phyloP scores from a whole-genome alignment of 2,113 vertebrate genomes.

The Vimba vimba region DNA sequence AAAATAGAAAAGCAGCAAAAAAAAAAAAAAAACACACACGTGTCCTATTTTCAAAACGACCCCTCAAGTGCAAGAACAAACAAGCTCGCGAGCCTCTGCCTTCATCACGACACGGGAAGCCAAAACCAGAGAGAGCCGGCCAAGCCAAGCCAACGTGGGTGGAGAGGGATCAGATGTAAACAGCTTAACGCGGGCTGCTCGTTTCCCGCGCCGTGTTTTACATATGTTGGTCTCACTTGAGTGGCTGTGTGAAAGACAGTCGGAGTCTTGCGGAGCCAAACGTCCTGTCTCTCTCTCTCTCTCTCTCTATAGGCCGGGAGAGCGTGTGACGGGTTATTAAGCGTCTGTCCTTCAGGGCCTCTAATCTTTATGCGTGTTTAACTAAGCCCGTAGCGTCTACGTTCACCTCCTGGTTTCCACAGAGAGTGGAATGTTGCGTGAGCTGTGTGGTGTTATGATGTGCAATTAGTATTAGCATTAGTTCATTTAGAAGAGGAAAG shows the following conservation, averaged over 20 bases:
- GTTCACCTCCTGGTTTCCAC: slow-evolving; percentile 60
- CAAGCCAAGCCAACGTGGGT: slow-evolving; percentile 29
- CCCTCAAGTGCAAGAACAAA: background rate
- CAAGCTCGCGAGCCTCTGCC: background rate
- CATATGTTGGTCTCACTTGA: slow-evolving; percentile 74
- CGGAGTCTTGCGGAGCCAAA: slow-evolving; percentile 34
- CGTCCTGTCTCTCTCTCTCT: background rate
- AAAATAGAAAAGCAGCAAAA: background rate
- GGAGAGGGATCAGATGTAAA: slow-evolving; percentile 37
- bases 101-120: slow-evolving; percentile 25
- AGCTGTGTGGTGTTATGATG: background rate
- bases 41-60: slow-evolving; percentile 19
- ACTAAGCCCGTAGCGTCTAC: slow-evolving; percentile 66
- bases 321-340: slow-evolving; percentile 37
- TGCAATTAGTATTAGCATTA: no score
- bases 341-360: slow-evolving; percentile 52
- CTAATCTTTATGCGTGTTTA: slow-evolving; percentile 74
- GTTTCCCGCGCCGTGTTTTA: slow-evolving; percentile 57
- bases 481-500: background rate
- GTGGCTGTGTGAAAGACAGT: slow-evolving; percentile 67
- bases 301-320: slow-evolving; percentile 13
- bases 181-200: slow-evolving; percentile 8
- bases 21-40: background rate
- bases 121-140: slow-evolving; percentile 17
- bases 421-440: background rate